Conservation (phyloP, 1,140 invertebrate genomes). For the Aporrectodea caliginosa region DNA sequence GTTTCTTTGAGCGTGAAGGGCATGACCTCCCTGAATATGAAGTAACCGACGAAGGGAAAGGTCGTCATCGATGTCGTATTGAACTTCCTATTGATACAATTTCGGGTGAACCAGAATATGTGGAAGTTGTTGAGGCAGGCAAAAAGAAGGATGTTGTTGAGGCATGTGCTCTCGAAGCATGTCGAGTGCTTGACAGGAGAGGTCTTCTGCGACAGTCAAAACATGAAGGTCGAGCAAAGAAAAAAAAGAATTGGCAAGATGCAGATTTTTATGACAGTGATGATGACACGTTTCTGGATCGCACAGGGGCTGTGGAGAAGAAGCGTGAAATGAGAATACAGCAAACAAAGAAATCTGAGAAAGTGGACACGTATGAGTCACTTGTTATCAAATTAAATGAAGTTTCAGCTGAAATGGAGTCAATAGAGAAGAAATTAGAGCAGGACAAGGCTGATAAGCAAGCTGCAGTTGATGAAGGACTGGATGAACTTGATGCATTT, state of each 20-base stretch:
- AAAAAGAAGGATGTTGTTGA: conserved; percentile 92
- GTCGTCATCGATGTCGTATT: conserved; percentile 48
- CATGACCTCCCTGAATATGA: conserved; percentile 52
- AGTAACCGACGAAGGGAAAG: conserved; percentile 42
- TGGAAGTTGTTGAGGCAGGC: conserved; percentile 79
- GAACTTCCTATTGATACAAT: conserved; percentile 74
- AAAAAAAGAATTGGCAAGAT: conserved; percentile 64
- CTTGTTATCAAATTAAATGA: conserved; percentile 61
- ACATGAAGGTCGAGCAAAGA: conserved; percentile 58
- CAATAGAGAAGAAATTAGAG: not conserved
- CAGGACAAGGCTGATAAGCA: conserved; percentile 5
- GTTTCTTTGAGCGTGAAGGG: conserved; percentile 96
- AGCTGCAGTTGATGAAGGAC: conserved; percentile 39
- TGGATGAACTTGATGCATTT: conserved; percentile 56
- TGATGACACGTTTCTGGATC: conserved; percentile 91
- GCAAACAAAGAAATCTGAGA: conserved; percentile 56
- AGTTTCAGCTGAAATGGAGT: not conserved
- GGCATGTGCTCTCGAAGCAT: conserved; percentile 90
- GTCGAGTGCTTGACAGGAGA: conserved; percentile 78
- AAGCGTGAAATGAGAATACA: conserved; percentile 77
- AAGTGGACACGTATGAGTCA: conserved; percentile 73
- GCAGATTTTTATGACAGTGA: conserved; percentile 95
- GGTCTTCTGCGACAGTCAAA: conserved; percentile 73
- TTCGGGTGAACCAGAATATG: conserved; percentile 68
- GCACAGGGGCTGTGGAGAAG: conserved; percentile 85